Conservation (phyloP, 1,140 invertebrate species). For the Pygmarrhopalites habei region DNA sequence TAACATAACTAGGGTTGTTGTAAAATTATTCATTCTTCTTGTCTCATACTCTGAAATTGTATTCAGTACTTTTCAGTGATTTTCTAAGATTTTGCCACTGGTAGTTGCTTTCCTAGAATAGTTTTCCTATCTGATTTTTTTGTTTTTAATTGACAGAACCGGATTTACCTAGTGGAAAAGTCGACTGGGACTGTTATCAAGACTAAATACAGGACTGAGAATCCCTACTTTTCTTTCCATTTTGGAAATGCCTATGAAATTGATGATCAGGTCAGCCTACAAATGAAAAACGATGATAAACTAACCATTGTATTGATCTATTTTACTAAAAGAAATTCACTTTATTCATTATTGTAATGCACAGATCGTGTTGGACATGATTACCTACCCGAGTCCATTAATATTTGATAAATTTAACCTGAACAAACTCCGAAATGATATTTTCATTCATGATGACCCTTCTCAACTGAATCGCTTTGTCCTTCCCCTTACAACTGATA, state of each 20-base stretch:
- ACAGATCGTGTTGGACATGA: constrained; percentile 42
- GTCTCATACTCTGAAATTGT: too few species aligned
- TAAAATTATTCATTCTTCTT: too few species aligned
- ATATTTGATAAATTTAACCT: constrained; percentile 45
- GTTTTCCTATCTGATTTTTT: too few species aligned
- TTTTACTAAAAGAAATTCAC: background rate
- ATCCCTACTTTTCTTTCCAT: constrained; percentile 51
- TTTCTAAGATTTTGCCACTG: too few species aligned
- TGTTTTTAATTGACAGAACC: constrained; percentile 43
- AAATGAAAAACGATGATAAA: too few species aligned
- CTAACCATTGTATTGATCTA: too few species aligned
- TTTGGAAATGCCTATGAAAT: constrained; percentile 52
- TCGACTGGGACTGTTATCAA: constrained; percentile 45
- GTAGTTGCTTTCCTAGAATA: too few species aligned
- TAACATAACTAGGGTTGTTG: too few species aligned
- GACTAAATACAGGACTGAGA: constrained; percentile 43
- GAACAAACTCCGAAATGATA: constrained; percentile 40
- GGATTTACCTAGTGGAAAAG: constrained; percentile 47
- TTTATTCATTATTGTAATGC: background rate
- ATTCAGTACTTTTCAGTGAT: too few species aligned
- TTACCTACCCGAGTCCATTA: constrained; percentile 43
- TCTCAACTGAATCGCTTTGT: constrained; percentile 41
- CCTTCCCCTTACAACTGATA: constrained; percentile 38
- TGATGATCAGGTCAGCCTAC: constrained; percentile 43
- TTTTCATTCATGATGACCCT: constrained; percentile 39